Evolutionary conservation across 2,888 invertebrate species (phyloP).

Genomic region (Dryobota labecula): DNA sequence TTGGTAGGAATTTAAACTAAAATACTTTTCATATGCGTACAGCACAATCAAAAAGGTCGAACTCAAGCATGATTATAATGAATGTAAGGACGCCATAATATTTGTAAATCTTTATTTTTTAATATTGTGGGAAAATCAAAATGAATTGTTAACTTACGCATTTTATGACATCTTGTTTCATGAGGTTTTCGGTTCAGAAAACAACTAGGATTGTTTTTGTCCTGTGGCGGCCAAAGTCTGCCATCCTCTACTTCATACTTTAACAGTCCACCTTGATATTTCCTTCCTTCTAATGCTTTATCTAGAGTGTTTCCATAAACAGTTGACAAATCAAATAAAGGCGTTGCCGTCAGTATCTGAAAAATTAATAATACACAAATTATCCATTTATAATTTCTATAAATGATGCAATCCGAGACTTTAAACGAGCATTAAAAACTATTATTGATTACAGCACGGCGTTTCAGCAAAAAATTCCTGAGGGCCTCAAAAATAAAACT

Average conservation of each 20-base stretch:
- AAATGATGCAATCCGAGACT: not conserved
- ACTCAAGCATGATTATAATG: not conserved
- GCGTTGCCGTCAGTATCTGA: slow-evolving; percentile 24
- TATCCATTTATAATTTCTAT: not conserved
- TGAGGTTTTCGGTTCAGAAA: slow-evolving; percentile 19
- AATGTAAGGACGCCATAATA: not conserved
- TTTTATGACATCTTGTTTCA: slow-evolving; percentile 39
- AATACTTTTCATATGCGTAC: not conserved
- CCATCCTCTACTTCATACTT: slow-evolving; percentile 67
- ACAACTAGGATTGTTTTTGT: slow-evolving; percentile 31
- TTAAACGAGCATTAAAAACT: not conserved
- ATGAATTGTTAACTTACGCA: slow-evolving; percentile 16
- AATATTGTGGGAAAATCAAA: not conserved
- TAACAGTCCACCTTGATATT: slow-evolving; percentile 61
- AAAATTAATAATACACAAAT: not conserved
- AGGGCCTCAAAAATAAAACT: no score
- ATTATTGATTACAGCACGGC: not conserved
- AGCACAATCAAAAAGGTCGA: not conserved
- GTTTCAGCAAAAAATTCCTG: not conserved
- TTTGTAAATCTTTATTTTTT: not conserved
- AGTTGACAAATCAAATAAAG: slow-evolving; percentile 36
- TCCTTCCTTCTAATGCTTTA: slow-evolving; percentile 9
- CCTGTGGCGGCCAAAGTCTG: slow-evolving; percentile 68
- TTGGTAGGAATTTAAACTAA: not conserved
- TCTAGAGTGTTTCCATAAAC: slow-evolving; percentile 26